A percentile compares a stretch with the other conserved stretches of the same genome.
These are phyloP conservation scores for Trididemnum clinides DNA, from an alignment of 23 tunicate species.

Conservation along the genomic window DNA sequence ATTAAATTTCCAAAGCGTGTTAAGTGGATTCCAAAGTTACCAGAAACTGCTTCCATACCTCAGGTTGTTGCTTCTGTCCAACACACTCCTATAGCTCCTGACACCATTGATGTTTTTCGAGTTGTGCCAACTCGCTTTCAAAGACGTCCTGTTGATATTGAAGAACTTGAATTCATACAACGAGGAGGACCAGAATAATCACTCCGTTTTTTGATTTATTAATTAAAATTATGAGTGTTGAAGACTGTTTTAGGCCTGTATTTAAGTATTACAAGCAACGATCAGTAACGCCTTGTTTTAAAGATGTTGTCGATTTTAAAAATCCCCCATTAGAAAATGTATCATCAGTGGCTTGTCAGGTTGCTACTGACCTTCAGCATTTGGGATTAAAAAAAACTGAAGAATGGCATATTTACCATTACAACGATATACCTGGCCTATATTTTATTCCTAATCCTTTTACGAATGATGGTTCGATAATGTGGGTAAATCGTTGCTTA, in stretches of 20 bases:
- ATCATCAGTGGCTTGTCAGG: neutral
- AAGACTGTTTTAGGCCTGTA: constrained; percentile 57
- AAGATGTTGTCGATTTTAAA: constrained; percentile 75
- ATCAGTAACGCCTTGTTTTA: constrained; percentile 50
- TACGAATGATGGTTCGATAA: constrained; percentile 30
- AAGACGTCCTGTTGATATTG: constrained; percentile 66
- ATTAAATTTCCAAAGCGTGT: constrained; percentile 84
- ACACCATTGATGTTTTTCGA: constrained; percentile 93
- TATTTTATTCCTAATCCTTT: constrained; percentile 69
- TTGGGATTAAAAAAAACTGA: constrained; percentile 27
- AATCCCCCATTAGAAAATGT: neutral
- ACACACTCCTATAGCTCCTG: constrained; percentile 39
- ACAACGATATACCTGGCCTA: constrained; percentile 64
- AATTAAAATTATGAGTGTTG: neutral
- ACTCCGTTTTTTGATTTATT: neutral
- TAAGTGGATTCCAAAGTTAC: constrained; percentile 85
- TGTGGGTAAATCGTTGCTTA: constrained; percentile 59
- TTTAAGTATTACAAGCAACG: constrained; percentile 93
- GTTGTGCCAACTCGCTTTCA: constrained; percentile 86
- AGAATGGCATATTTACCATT: constrained; percentile 33
- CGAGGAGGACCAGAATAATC: constrained; percentile 88
- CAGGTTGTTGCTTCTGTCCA: neutral
- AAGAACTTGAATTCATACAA: constrained; percentile 84
- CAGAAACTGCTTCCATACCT: neutral
- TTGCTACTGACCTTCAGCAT: neutral